Evolutionary conservation across 2,113 vertebrate species (phyloP).

Genomic region (Tauraco erythrolophus): DNA sequence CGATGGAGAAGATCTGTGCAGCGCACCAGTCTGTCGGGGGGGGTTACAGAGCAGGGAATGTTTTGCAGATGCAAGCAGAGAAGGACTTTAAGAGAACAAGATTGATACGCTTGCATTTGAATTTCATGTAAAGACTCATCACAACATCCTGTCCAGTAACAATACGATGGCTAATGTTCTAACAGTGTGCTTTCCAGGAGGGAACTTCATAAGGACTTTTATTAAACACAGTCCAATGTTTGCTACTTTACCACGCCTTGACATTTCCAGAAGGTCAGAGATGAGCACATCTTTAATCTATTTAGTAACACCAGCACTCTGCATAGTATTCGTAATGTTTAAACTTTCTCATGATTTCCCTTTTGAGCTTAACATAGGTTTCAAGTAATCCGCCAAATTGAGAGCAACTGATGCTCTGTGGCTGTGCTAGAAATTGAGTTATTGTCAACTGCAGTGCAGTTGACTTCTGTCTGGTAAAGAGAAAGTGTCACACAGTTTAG

Average conservation of each 20-base stretch:
- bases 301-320: not conserved
- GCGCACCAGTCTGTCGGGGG: not conserved
- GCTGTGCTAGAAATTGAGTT: not conserved
- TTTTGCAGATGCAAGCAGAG: not conserved
- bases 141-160: not conserved
- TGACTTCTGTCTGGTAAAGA: not conserved
- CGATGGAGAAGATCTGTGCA: not conserved
- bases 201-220: not conserved
- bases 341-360: not conserved
- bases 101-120: not conserved
- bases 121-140: not conserved
- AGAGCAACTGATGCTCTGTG: not conserved
- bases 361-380: not conserved
- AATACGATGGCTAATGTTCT: rapidly evolving
- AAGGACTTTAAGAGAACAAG: not conserved
- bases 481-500: not conserved
- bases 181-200: not conserved
- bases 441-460: not conserved
- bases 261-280: not conserved
- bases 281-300: not conserved
- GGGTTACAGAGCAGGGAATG: not conserved
- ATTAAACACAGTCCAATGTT: not conserved
- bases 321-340: not conserved
- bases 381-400: not conserved
- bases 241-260: not conserved